Conservation (phyloP, 2,888 invertebrate genomes). For the Nebria salina region DNA sequence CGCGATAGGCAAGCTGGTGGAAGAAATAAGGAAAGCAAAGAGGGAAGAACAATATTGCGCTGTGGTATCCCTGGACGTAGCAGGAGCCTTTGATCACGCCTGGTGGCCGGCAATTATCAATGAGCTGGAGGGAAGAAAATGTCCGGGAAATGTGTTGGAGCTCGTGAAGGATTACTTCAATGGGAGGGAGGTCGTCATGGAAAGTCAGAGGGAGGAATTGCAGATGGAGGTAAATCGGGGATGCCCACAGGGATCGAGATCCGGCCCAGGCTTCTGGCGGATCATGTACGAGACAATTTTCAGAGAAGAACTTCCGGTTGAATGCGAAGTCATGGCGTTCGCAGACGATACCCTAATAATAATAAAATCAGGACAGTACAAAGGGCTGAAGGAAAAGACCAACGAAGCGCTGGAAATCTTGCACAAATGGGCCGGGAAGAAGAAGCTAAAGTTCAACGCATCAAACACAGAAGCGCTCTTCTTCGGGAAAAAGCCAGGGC, state of each 20-base stretch:
- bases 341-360: conserved; percentile 14
- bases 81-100: too few relatives aligned
- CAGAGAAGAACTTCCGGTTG: conserved; percentile 17
- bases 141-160: too few relatives aligned
- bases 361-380: not conserved
- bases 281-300: conserved; percentile 35
- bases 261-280: conserved; percentile 36
- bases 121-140: too few relatives aligned
- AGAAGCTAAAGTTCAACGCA: conserved; percentile 31
- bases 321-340: conserved; percentile 2
- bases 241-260: conserved; percentile 45
- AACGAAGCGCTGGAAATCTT: not conserved
- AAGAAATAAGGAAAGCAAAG: too few relatives aligned
- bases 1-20: too few relatives aligned
- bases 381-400: not conserved
- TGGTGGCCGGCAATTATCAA: too few relatives aligned
- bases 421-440: not conserved
- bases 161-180: too few relatives aligned
- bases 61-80: too few relatives aligned
- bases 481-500: not conserved
- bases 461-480: conserved; percentile 14
- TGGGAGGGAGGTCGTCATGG: too few relatives aligned
- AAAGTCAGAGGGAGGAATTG: too few relatives aligned
- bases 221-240: not conserved
- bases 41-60: too few relatives aligned